Percentiles rank a stretch among this genome's conserved stretches.
Evolutionary conservation across 2,888 invertebrate species (phyloP).

Genomic region (Patella caerulea): DNA sequence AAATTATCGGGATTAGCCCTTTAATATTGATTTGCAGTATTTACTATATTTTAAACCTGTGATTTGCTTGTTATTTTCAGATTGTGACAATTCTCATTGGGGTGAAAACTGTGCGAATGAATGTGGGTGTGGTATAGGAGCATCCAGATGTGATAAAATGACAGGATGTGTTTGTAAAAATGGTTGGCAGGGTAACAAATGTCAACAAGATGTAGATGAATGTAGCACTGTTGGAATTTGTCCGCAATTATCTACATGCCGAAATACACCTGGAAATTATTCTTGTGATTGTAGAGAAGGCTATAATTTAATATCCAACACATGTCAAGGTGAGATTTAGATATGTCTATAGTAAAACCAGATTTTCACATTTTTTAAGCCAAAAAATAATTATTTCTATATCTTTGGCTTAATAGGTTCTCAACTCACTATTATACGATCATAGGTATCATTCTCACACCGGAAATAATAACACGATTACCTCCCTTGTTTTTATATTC

Average conservation of each 20-base stretch:
- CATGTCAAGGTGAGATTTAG: slow-evolving; percentile 27
- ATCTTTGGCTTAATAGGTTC: too few species aligned
- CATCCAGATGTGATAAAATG: slow-evolving; percentile 20
- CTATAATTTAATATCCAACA: slow-evolving; percentile 19
- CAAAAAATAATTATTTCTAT: too few species aligned
- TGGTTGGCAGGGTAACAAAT: slow-evolving; percentile 26
- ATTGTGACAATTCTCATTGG: slow-evolving; percentile 34
- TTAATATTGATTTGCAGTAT: too few species aligned
- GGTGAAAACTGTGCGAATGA: slow-evolving; percentile 26
- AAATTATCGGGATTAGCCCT: too few species aligned
- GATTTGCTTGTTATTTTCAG: slow-evolving; percentile 18
- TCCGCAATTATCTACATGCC: slow-evolving; percentile 22
- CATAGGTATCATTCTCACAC: too few species aligned
- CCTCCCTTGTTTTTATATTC: too few species aligned
- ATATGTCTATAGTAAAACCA: too few species aligned
- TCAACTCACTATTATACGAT: too few species aligned
- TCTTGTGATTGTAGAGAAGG: slow-evolving; percentile 30
- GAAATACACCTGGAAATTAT: slow-evolving; percentile 30
- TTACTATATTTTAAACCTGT: neutral
- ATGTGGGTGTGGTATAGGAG: slow-evolving; percentile 29
- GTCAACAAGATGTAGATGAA: slow-evolving; percentile 31
- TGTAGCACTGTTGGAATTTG: slow-evolving; percentile 19
- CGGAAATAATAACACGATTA: too few species aligned
- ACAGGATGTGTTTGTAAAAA: slow-evolving; percentile 30
- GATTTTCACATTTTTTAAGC: too few species aligned